Percentiles rank a stretch among this genome's conserved stretches.
phyloP scores from a whole-genome alignment of 2,797 vertebrate genomes.

The Picus viridis region DNA sequence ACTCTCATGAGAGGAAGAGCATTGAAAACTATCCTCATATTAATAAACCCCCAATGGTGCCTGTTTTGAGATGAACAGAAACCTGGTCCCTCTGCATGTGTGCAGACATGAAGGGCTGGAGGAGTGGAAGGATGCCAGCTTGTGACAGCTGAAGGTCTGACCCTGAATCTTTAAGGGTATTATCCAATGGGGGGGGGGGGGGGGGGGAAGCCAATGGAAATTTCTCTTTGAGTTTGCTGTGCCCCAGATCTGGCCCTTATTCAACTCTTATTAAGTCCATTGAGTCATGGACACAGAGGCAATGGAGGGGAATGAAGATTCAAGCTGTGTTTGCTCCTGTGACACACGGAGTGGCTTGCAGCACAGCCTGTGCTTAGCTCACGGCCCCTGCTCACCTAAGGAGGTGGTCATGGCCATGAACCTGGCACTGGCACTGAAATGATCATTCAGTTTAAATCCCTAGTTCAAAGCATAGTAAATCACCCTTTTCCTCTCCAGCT shows the following conservation, averaged over 20 bases:
- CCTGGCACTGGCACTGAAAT: neutral
- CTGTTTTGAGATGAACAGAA: neutral
- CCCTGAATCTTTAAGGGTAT: constrained; percentile 13
- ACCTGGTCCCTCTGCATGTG: neutral
- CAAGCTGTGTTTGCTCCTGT: neutral
- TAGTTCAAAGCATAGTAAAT: constrained; percentile 1
- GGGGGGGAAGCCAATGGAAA: neutral
- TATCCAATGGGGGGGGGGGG: too few species aligned
- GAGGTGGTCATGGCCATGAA: neutral
- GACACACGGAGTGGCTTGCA: neutral
- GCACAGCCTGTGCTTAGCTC: neutral
- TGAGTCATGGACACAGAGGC: neutral
- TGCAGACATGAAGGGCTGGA: neutral
- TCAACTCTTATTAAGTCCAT: neutral
- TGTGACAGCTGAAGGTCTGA: constrained; percentile 33
- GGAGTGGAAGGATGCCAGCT: constrained; percentile 14
- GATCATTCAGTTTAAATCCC: neutral
- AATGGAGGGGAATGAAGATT: neutral
- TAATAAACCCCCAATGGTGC: neutral
- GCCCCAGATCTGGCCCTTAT: neutral
- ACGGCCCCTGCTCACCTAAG: neutral
- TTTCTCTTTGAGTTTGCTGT: neutral
- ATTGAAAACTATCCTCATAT: neutral
- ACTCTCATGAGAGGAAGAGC: neutral
- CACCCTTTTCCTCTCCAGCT: constrained; percentile 1